Evolutionary conservation across 30 jellyfish, hydroid and myxozoan genomes (phyloP), one percentile per base, ranked within the genome.

Genomic region (Hydractinia echinata): DNA sequence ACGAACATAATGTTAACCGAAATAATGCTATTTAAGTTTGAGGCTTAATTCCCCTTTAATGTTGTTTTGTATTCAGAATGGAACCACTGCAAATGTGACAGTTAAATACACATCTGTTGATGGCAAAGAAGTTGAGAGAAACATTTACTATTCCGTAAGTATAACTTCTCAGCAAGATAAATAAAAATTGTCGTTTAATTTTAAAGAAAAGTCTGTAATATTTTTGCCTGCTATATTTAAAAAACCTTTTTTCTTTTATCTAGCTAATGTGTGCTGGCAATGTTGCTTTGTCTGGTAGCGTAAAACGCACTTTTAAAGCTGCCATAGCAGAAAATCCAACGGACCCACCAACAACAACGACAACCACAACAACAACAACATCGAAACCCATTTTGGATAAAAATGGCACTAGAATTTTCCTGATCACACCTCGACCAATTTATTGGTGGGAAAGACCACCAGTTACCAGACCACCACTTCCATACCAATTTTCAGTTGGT

Each of bases 401-500:
- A 11, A 9, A 54, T 74, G 54, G 51, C 58, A 74, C 62, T 16
- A n/a, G 21, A 74, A 20, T 20, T 11, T 6, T 48, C 5, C 5
- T 4, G 3, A 49, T 68, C 10, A 30, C 56, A 20, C 10, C 66
- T 30, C n/a, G 14, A 18, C 51, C 10, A 16, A 7, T 72, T 15
- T 30, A 20, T 55, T 74, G 83, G 83, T 55, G 83, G 30, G 60
- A 61, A 48, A 39, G 62, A 4, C 55, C 49, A 55, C 86, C 89
- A 15, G 86, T 66, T 13, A 89, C 97, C n/a, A 68, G 97, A 55
- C 95, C 95, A 51, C 95, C 97, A 4, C 21, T 89, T 51, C 97
- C 97, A 50, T 49, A 62, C 13, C n/a, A n/a, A 10, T 82, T 80
- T 54, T 67, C 93, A 16, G 62, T 64, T 16, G 89, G 90, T 16